Percentiles rank a stretch among this genome's conserved stretches.
phyloP scores from a whole-genome alignment of 2,888 invertebrate species.

The Andrena chrysosceles region DNA sequence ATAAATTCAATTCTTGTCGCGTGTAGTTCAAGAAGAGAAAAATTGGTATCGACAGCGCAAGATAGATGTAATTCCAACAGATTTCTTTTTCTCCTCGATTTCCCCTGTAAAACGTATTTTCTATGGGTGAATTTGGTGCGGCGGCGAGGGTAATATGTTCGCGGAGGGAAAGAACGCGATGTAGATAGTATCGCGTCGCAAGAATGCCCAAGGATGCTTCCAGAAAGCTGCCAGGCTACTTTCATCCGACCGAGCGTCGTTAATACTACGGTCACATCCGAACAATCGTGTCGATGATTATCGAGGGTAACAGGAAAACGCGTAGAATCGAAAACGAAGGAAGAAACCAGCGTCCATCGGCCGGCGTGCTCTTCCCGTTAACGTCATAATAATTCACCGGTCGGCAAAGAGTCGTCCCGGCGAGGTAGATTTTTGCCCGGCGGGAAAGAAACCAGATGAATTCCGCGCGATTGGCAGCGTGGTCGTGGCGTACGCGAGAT shows the following conservation, averaged over 20 bases:
- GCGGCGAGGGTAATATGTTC: constrained; percentile 19
- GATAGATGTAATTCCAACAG: background rate
- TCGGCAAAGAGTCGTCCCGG: constrained; percentile 55
- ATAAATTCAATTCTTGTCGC: too few relatives aligned
- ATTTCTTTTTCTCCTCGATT: constrained; percentile 33
- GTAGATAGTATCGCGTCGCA: constrained; percentile 37
- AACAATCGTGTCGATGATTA: constrained; percentile 70
- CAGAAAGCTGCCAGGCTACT: constrained; percentile 35
- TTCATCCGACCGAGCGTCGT: constrained; percentile 23
- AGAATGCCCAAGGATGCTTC: constrained; percentile 40
- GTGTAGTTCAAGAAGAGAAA: too few relatives aligned
- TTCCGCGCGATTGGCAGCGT: constrained; percentile 55
- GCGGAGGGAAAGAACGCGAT: constrained; percentile 34
- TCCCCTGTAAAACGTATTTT: constrained; percentile 10
- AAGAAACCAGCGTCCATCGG: constrained; percentile 42
- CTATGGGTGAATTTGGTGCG: constrained; percentile 4
- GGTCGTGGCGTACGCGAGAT: constrained; percentile 45
- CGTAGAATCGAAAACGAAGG: constrained; percentile 33
- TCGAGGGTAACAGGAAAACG: constrained; percentile 58
- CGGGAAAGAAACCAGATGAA: constrained; percentile 74
- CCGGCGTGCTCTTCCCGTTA: constrained; percentile 61
- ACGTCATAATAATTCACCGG: constrained; percentile 78
- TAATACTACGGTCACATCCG: constrained; percentile 42
- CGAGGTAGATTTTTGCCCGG: constrained; percentile 64
- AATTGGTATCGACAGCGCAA: too few relatives aligned